phyloP scores from a whole-genome alignment of 2,113 vertebrate species.

The Steatornis caripensis region DNA sequence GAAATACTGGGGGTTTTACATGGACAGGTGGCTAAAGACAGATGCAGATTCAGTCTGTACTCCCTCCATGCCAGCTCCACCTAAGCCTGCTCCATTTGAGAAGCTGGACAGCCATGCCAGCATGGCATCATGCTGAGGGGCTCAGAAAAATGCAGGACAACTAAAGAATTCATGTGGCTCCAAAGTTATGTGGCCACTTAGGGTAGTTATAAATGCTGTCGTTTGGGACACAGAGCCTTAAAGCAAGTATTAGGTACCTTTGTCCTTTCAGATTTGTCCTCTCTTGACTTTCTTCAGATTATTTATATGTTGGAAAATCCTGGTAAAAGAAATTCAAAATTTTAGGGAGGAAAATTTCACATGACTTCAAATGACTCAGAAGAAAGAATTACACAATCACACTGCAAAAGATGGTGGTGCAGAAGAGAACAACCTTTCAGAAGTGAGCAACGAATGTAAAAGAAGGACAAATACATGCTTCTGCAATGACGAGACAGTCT shows the following conservation, averaged over 20 bases:
- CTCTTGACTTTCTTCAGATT: background rate
- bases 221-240: background rate
- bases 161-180: background rate
- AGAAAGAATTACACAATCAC: background rate
- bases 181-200: fast-evolving
- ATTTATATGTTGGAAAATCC: background rate
- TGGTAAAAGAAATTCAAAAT: background rate
- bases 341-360: background rate
- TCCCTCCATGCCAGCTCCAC: background rate
- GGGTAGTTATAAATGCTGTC: background rate
- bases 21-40: background rate
- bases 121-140: background rate
- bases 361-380: background rate
- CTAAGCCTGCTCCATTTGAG: background rate
- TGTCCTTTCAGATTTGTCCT: background rate
- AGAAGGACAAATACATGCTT: background rate
- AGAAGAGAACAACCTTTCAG: background rate
- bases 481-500: background rate
- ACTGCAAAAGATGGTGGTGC: background rate
- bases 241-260: background rate
- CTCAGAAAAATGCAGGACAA: background rate
- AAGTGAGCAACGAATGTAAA: background rate
- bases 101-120: background rate
- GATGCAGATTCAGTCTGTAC: background rate
- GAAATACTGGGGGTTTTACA: background rate